Conservation (phyloP, 2,888 invertebrate species). For the Rambutsinella grinnellia region DNA sequence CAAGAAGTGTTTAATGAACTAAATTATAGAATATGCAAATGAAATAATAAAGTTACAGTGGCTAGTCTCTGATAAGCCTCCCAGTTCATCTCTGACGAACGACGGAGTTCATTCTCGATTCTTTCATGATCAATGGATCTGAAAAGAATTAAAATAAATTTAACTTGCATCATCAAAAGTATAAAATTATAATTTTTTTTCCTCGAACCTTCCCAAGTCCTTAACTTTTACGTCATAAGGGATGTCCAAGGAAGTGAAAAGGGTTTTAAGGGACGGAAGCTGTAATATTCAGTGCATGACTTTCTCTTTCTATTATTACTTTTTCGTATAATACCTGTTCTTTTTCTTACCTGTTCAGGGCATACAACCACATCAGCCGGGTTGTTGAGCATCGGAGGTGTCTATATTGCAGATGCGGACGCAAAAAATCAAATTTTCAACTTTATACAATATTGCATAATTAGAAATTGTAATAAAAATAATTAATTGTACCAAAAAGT, state of each 20-base stretch:
- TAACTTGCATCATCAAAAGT: too few species aligned
- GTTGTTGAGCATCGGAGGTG: constrained; percentile 72
- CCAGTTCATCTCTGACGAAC: constrained; percentile 53
- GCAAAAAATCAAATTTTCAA: too few species aligned
- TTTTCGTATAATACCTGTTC: too few species aligned
- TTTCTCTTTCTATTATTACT: too few species aligned
- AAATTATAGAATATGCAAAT: neutral
- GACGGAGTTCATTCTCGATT: neutral
- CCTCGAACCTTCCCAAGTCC: constrained; percentile 52
- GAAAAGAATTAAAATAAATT: neutral
- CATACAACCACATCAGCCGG: constrained; percentile 82
- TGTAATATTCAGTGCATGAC: too few species aligned
- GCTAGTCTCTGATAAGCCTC: constrained; percentile 56
- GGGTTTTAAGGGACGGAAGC: constrained; percentile 36
- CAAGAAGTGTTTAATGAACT: constrained; percentile 4
- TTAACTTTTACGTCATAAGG: constrained; percentile 51
- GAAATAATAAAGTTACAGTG: constrained; percentile 45
- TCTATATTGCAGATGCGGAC: too few species aligned
- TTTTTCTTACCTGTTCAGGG: constrained; percentile 73
- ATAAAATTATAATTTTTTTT: too few species aligned
- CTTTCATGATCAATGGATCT: constrained; percentile 9
- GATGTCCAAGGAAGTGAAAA: constrained; percentile 49
- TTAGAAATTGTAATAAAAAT: too few species aligned
- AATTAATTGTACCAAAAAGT: too few species aligned
- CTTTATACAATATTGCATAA: too few species aligned